Base-by-base conservation (phyloP, 1,140 invertebrate genomes). In the Aleiodes sp. region DNA sequence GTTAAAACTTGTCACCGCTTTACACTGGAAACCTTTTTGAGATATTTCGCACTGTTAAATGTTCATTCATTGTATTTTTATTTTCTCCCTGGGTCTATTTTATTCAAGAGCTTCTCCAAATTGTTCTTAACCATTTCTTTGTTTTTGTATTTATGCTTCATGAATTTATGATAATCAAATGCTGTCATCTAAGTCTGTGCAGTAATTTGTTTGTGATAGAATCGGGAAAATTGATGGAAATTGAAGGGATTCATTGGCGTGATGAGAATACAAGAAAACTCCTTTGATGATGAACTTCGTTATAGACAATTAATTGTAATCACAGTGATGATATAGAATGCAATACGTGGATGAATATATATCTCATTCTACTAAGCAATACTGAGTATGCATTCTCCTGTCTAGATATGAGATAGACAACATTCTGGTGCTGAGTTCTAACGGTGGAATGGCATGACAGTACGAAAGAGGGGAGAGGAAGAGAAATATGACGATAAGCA, bases 341-440 rank as follows among this genome's bases (percentile, higher is more conserved):
- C 21, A 52, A 52, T 52, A 52, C 16, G 19, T 21, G 21, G 10
- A 24, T 16, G 46, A 24, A 52, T 21, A n/a, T n/a, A 52, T 52
- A 52, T 52, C 16, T 7, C 46, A 21, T 52, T 21, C 19, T 21
- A 52, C n/a, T n/a, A n/a, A n/a, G 26, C 46, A 52, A 21, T 52
- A 21, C 46, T 3, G 21, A 24, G 46, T 12, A 24, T 52, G 46
- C 46, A 52, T 52, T 52, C 46, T 21, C 46, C 19, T 2, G 21
- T n/a, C n/a, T 26, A 52, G 46, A 52, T 52, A 52, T 52, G 46
- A 52, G 46, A 52, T 52, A 52, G 21, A 52, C 46, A 52, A 52
- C 46, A 52, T 52, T 52, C 46, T 52, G 19, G 1, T 19, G 19
- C 26, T 16, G 46, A 52, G 46, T 52, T 52, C 46, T 52, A n/a